Base-by-base conservation (phyloP, 2,888 invertebrate species). In the Oligia strigilis region DNA sequence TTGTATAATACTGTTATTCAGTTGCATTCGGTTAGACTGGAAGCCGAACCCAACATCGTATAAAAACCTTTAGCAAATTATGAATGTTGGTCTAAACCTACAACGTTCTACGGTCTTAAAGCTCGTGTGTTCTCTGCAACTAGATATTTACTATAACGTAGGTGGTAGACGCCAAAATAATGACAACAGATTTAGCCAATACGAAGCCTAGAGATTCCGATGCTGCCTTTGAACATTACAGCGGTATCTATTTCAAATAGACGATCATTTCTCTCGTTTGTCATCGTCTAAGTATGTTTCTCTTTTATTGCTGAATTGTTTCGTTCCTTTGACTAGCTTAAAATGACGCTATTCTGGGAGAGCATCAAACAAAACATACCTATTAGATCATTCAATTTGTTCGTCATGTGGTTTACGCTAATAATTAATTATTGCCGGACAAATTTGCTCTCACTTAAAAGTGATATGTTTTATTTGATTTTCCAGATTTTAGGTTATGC, bases 181-280 rank as follows among this genome's bases (percentile, higher is more conserved):
- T 81, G 83, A 70, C 43, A 77, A 36, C 43, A 60, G 29, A 49
- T 62, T 83, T 71, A 73, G 66, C 70, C 76, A 76, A 72, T 75
- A 52, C 67, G 11, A 55, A 62, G 52, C 64, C 23, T 74, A 23
- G 23, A 58, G 58, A 49, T 73, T 70, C 58, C 58, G 65, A 66
- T 73, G 65, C 40, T 74, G 66, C 23, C 83, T 85, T 83, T 83
- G 83, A 82, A 64, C 52, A 17, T 17, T 23, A 78, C 84, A 88
- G 70, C 14, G 23, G 58, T 87, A 87, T 87, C 81, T 64, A 78
- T 88, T 88, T 84, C 87, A 87, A 80, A 87, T 80, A 76, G 78
- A 77, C 46, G 69, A 81, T 88, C 75, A 78, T 87, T 81, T 82
- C 40, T 77, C 82, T 72, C 72, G 81, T 82, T 85, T 80, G 64